Conservation (phyloP, 2,888 invertebrate genomes). For the Sphecodes monilicornis region DNA sequence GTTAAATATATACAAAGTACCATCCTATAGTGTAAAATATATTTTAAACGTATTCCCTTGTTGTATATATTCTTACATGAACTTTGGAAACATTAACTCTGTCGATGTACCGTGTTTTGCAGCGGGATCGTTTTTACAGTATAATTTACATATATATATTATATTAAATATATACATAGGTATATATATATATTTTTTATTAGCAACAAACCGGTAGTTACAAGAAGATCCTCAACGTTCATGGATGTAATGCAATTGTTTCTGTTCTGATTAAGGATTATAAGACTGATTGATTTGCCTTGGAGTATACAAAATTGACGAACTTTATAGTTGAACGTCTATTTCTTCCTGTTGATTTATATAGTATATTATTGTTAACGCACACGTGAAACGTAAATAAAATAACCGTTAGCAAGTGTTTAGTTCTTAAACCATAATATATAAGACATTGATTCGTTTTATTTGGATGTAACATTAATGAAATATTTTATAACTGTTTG, state of each 20-base stretch:
- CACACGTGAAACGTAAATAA: slow-evolving; percentile 27
- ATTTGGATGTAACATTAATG: slow-evolving; percentile 43
- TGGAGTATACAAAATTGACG: slow-evolving; percentile 59
- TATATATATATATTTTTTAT: slow-evolving; percentile 39
- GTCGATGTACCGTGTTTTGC: slow-evolving; percentile 19
- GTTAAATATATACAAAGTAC: slow-evolving; percentile 25
- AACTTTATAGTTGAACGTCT: slow-evolving; percentile 46
- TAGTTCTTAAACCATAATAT: slow-evolving; percentile 30
- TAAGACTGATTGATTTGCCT: slow-evolving; percentile 81
- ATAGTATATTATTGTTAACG: slow-evolving; percentile 28
- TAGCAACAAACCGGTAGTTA: slow-evolving; percentile 28
- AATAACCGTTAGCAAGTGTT: slow-evolving; percentile 26
- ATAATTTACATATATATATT: slow-evolving; percentile 30
- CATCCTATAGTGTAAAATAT: slow-evolving; percentile 35
- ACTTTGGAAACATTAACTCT: slow-evolving; percentile 26
- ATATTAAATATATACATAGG: slow-evolving; percentile 31
- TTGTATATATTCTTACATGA: slow-evolving; percentile 44
- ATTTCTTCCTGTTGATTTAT: slow-evolving; percentile 54
- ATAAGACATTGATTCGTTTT: slow-evolving; percentile 51
- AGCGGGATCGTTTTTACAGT: slow-evolving; percentile 42
- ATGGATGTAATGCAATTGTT: slow-evolving; percentile 24
- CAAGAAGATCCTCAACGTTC: slow-evolving; percentile 33
- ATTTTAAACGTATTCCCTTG: slow-evolving; percentile 55
- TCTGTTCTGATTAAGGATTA: slow-evolving; percentile 58
- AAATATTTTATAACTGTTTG: slow-evolving; percentile 59